A percentile compares a stretch with the other conserved stretches of the same genome.
Evolutionary conservation across 2,113 vertebrate species (phyloP).

Genomic region (Pachypanchax playfairii): DNA sequence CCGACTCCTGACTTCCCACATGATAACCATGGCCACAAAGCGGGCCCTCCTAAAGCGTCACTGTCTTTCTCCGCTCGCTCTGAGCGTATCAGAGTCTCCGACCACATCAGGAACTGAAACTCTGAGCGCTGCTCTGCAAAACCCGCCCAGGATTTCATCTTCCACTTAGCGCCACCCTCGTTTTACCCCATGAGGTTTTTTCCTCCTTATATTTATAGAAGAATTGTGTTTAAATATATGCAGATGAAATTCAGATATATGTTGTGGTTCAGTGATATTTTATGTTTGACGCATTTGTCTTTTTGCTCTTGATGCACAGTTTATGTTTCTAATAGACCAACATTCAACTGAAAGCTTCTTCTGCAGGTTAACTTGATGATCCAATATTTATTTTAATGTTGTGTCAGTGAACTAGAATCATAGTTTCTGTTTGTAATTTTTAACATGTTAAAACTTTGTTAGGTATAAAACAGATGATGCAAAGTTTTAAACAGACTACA

Average conservation of each 20-base stretch:
- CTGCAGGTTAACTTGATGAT: no score
- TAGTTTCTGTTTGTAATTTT: no score
- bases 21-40: constrained; percentile 6
- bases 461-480: no score
- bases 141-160: neutral
- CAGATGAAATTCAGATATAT: neutral
- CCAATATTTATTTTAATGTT: no score
- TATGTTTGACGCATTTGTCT: neutral
- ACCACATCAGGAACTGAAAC: constrained; percentile 17
- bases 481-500: no score
- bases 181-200: no score
- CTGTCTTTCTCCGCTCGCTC: constrained; percentile 1
- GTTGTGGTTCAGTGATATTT: neutral
- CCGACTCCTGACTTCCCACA: constrained; percentile 28
- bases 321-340: no score
- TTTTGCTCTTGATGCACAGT: neutral
- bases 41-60: constrained; percentile 3
- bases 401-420: no score
- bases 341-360: no score
- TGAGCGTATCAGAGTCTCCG: neutral
- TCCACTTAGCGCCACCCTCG: constrained; percentile 1
- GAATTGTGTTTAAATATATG: neutral
- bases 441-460: no score
- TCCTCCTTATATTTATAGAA: neutral
- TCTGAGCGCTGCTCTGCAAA: neutral